Evolutionary conservation across 2,797 vertebrate species (phyloP).

Genomic region (Odontamblyopus rebecca): DNA sequence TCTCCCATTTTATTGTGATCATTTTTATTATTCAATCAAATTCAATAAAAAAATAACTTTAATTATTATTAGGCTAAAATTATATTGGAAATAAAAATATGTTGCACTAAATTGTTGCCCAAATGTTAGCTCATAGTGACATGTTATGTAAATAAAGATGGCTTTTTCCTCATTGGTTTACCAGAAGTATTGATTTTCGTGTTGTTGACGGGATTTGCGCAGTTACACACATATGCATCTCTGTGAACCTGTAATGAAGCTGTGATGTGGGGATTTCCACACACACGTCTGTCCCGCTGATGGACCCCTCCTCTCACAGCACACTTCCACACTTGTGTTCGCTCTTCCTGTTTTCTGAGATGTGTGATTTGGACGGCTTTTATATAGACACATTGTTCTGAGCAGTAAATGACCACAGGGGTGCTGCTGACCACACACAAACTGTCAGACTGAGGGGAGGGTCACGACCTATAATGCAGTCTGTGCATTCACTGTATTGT

Average conservation of each 20-base stretch:
- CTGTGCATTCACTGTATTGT: too few relatives aligned
- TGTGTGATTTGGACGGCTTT: conserved; percentile 34
- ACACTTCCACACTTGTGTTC: conserved; percentile 48
- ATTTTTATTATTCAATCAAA: not conserved
- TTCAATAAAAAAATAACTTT: not conserved
- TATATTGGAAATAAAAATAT: not conserved
- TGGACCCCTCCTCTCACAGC: conserved; percentile 23
- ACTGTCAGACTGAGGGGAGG: not conserved
- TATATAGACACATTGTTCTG: conserved; percentile 30
- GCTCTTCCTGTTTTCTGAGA: conserved; percentile 70
- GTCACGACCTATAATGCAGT: not conserved
- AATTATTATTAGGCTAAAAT: not conserved
- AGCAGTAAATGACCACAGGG: conserved; percentile 8
- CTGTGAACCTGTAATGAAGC: conserved; percentile 4
- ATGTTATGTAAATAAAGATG: not conserved
- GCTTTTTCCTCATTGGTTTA: not conserved
- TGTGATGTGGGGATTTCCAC: conserved; percentile 62
- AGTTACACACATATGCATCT: not conserved
- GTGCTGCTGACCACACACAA: not conserved
- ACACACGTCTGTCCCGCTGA: not conserved
- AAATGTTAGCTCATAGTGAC: not conserved
- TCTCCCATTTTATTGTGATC: too few relatives aligned
- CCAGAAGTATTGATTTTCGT: not conserved
- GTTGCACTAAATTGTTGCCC: not conserved
- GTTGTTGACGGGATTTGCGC: not conserved